Base-by-base conservation (phyloP, 1,140 invertebrate species). In the Euura lappo region DNA sequence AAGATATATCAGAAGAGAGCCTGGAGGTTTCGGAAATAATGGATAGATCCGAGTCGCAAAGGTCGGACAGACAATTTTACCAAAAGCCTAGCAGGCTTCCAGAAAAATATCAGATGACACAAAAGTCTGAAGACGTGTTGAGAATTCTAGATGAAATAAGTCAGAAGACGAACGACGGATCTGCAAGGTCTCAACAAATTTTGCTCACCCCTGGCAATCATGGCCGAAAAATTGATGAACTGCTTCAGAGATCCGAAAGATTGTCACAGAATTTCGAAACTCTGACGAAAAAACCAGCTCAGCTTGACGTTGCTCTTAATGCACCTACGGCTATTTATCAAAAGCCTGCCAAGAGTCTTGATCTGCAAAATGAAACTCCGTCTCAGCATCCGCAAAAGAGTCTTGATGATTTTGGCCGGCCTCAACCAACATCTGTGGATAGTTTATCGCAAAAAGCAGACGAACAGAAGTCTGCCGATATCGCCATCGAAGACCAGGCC, bases 1-100 rank as follows among this genome's bases (percentile, higher is more conserved):
- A 87, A 46, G 86, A 88, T 72, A 87, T 87, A 44, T 87, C 87
- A 1, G 86, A 87, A 45, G 87, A 88, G 67, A 87, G 85, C 68
- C 77, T 86, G 5, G 86, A 88, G 74, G 82, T 87, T 0, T 86
- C 85, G 2, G 84, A 87, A 78, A 88, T 88, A 70, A 79, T 86
- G 5, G 85, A 86, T 66, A 82, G 74, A 78, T 83, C 81, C 6
- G 80, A 84, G 8, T 68, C 66, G 2, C 72, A 65, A 28, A 68
- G 44, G 47, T 13, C 51, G 8, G 51, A 60, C 10, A 71, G 72
- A 8, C 47, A 78, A 5, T 82, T 79, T 65, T 71, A 74, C 8
- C 77, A 77, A n/a, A 84, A 82, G 70, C 74, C 75, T 6, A 46
- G 47, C 1, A 76, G 65, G 28, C 72, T 84, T 7, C 73, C 81